Conservation (phyloP, 1,140 invertebrate genomes). For the Drosophila lacertosa region DNA sequence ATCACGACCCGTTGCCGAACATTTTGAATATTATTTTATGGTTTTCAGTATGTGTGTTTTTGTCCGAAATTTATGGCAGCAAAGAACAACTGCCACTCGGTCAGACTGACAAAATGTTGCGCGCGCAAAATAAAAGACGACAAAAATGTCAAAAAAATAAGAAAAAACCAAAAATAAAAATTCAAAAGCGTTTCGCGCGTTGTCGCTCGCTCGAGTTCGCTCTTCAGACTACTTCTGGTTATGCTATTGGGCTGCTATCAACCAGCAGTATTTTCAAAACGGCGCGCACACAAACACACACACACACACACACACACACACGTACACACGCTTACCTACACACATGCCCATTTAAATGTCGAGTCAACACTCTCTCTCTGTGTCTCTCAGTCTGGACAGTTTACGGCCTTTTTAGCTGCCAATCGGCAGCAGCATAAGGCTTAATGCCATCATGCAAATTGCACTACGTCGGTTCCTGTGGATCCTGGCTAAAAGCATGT, state of each 20-base stretch:
- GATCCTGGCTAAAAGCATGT: no score
- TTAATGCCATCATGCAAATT: slow-evolving; percentile 2
- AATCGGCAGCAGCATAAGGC: background rate
- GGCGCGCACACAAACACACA: background rate
- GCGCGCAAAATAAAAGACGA: slow-evolving; percentile 32
- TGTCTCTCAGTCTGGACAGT: no score
- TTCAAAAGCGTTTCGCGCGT: slow-evolving; percentile 24
- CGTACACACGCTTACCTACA: background rate
- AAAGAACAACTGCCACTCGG: background rate
- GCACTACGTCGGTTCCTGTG: slow-evolving; percentile 6
- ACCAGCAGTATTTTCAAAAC: background rate
- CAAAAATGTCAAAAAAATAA: slow-evolving; percentile 23
- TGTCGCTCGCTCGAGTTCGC: slow-evolving; percentile 28
- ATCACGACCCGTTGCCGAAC: slow-evolving; percentile 17
- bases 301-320: slow-evolving; percentile 14
- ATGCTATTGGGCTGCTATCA: slow-evolving; percentile 1
- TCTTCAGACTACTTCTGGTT: slow-evolving; percentile 22
- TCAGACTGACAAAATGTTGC: background rate
- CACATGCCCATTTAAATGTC: background rate
- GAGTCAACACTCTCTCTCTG: background rate
- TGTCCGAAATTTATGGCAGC: slow-evolving; percentile 14
- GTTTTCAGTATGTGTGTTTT: no score
- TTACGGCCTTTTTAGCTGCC: background rate
- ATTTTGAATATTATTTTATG: slow-evolving; percentile 11
- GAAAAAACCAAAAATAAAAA: slow-evolving; percentile 23